These are phyloP conservation scores for Muricea muricata DNA, from an alignment of 92 coral and sea anemone genomes.

Conservation along the genomic window DNA sequence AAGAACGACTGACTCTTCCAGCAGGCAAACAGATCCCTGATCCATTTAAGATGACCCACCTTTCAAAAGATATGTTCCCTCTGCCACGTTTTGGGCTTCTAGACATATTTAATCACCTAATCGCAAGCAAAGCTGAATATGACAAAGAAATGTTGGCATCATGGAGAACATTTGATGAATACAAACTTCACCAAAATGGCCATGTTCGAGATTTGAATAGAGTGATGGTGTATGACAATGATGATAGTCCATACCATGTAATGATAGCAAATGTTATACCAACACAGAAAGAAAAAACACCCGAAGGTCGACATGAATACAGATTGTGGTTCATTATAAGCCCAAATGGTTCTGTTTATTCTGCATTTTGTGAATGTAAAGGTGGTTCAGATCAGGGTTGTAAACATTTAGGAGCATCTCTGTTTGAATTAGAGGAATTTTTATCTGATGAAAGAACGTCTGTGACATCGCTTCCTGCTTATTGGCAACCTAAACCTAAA, in stretches of 20 bases:
- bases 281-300: constrained; percentile 72
- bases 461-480: constrained; percentile 25
- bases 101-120: no score
- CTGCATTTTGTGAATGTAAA: constrained; percentile 78
- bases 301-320: constrained; percentile 63
- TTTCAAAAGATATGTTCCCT: constrained; percentile 21
- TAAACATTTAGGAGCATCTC: constrained; percentile 67
- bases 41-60: constrained; percentile 33
- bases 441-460: constrained; percentile 3
- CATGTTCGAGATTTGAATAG: constrained; percentile 22
- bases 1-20: constrained; percentile 58
- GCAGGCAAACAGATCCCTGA: constrained; percentile 52
- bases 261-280: constrained; percentile 70
- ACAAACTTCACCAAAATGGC: constrained; percentile 23
- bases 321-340: constrained; percentile 67
- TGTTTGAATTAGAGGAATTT: constrained; percentile 66
- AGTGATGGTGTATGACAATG: constrained; percentile 56
- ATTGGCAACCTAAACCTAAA: constrained; percentile 22
- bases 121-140: constrained; percentile 19
- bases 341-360: constrained; percentile 62
- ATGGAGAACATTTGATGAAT: constrained; percentile 49
- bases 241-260: constrained; percentile 56
- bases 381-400: constrained; percentile 78
- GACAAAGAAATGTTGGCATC: constrained; percentile 44
- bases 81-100: constrained; percentile 32